Evolutionary conservation across 2,113 vertebrate species (phyloP), one percentile per base, ranked within the genome.

Genomic region (Hyaena hyaena): DNA sequence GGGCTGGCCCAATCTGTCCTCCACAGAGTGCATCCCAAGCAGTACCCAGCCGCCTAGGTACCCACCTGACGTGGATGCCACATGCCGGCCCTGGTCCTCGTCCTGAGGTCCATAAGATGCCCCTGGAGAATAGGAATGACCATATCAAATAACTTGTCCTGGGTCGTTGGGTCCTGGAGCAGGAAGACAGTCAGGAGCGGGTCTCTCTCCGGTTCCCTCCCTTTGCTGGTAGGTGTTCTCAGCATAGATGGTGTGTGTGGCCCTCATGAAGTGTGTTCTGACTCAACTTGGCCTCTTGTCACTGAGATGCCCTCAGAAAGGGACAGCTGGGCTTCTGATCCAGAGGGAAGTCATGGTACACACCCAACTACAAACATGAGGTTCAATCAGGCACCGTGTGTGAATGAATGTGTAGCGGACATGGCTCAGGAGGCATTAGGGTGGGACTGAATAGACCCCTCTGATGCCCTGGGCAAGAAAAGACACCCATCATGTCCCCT

Each of bases 71-170:
- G 93, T 23, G 66, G 24, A 63, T 74, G 66, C 24, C 43, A 50
- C 0, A 0, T 28, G 24, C 39, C 33, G 10, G 16, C 31, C 39
- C 43, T 4, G 21, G n/a, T 45, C n/a, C 87, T 9, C 1, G 12
- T 4, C 76, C 21, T 26, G 55, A 89, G 86, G 1, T 65, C 48
- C 43, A 4, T n/a, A n/a, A 93, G 63, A 53, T 21, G 58, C 63
- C 74, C 9, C n/a, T 5, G 14, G 65, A 81, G 31, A 81, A 63
- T 10, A 35, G 80, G 50, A 45, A 74, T n/a, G 5, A 53, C 17
- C 21, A 21, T 55, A 23, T 26, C 74, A 71, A 35, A 39, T 48
- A 8, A 55, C 61, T 15, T 76, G 4, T 14, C 45, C 79, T 16
- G 55, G n/a, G 9, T 84, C 15, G 61, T 76, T 5, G 2, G 71